phyloP scores from a whole-genome alignment of 2,797 vertebrate species.

The Pagetopsis macropterus region DNA sequence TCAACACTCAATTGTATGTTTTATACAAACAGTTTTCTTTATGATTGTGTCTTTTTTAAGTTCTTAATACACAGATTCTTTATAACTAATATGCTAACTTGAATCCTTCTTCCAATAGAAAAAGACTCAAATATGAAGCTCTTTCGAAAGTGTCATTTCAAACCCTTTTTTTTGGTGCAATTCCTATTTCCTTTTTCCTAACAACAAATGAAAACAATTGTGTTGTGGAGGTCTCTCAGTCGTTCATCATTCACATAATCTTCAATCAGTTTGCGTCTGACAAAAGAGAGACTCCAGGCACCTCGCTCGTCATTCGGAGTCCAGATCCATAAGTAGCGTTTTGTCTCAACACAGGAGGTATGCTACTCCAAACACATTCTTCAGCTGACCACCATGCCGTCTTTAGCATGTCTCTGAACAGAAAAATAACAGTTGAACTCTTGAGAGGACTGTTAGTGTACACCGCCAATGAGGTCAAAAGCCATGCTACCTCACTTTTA shows the following conservation, averaged over 20 bases:
- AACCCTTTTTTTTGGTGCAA: not conserved
- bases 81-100: not conserved
- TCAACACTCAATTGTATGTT: not conserved
- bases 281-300: slow-evolving; percentile 24
- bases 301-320: slow-evolving; percentile 25
- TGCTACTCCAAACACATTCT: slow-evolving; percentile 62
- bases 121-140: not conserved
- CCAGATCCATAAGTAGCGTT: slow-evolving; percentile 48
- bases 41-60: not conserved
- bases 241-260: not conserved
- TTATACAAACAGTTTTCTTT: not conserved
- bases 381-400: slow-evolving; percentile 50
- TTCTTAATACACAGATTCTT: not conserved
- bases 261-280: slow-evolving; percentile 7
- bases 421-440: slow-evolving; percentile 58
- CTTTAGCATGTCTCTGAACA: slow-evolving; percentile 51
- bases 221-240: not conserved
- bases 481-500: slow-evolving; percentile 66
- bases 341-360: slow-evolving; percentile 50
- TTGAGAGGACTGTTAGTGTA: slow-evolving; percentile 43
- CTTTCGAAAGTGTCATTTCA: not conserved
- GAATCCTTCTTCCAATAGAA: not conserved
- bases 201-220: not conserved
- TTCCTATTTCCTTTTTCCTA: not conserved
- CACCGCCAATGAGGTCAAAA: slow-evolving; percentile 62